These are phyloP conservation scores for Lydus trimaculatus DNA, from an alignment of 2,888 invertebrate species.

Conservation along the genomic window DNA sequence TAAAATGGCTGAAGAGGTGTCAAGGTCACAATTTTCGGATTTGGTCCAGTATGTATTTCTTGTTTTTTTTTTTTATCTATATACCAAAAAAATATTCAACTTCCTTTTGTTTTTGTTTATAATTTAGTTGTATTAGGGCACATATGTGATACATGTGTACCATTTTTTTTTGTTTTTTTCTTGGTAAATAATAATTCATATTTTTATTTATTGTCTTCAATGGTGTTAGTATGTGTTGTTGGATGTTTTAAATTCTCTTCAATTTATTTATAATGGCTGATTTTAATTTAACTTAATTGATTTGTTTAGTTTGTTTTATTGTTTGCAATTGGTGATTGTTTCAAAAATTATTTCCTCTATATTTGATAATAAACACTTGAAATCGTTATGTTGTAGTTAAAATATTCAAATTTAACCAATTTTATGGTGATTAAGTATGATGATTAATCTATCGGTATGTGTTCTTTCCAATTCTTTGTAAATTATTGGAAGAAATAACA, in stretches of 20 bases:
- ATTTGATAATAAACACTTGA: too few relatives aligned
- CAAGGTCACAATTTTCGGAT: slow-evolving; percentile 51
- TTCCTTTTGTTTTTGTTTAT: slow-evolving; percentile 12
- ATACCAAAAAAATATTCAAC: slow-evolving; percentile 4
- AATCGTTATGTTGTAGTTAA: too few relatives aligned
- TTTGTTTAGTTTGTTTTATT: slow-evolving; percentile 20
- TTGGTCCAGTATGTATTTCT: slow-evolving; percentile 47
- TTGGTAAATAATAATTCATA: slow-evolving; percentile 10
- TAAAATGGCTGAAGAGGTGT: slow-evolving; percentile 39
- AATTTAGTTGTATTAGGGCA: slow-evolving; percentile 14
- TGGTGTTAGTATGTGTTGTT: slow-evolving; percentile 1
- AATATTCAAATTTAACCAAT: too few relatives aligned
- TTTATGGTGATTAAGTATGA: neutral
- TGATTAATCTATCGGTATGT: slow-evolving; percentile 11
- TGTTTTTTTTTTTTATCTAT: slow-evolving; percentile 14
- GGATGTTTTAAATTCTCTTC: neutral
- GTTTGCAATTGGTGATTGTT: slow-evolving; percentile 10
- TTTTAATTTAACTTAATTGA: slow-evolving; percentile 32
- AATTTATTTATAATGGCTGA: neutral
- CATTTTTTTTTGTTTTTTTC: slow-evolving; percentile 14
- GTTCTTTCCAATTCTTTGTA: neutral
- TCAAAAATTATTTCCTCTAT: too few relatives aligned
- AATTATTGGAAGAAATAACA: neutral
- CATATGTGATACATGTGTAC: slow-evolving; percentile 43
- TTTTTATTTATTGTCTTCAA: slow-evolving; percentile 21